phyloP scores from a whole-genome alignment of 2,888 invertebrate genomes.

The Cylloceria caligata region DNA sequence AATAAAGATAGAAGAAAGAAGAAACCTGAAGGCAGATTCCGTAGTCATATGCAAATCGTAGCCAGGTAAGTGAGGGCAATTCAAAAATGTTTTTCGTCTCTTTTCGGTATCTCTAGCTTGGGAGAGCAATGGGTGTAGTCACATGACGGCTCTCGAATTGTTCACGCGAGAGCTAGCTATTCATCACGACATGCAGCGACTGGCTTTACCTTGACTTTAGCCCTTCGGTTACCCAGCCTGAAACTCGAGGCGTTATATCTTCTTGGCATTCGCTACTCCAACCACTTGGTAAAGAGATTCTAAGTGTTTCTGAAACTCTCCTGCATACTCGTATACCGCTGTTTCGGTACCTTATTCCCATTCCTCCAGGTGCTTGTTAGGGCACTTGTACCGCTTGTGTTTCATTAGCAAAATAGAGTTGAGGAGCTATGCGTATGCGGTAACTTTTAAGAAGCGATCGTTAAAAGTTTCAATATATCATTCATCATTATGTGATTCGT shows the following conservation, averaged over 20 bases:
- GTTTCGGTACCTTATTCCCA: neutral
- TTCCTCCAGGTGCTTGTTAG: constrained; percentile 3
- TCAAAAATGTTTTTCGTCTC: constrained; percentile 23
- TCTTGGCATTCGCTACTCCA: too few relatives aligned
- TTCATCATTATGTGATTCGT: too few relatives aligned
- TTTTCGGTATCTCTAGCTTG: neutral
- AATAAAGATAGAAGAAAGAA: neutral
- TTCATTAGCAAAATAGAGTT: neutral
- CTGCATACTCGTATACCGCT: neutral
- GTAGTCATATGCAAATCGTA: constrained; percentile 30
- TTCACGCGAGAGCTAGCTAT: constrained; percentile 33
- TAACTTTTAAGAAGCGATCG: neutral
- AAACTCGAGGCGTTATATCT: neutral
- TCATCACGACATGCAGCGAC: constrained; percentile 29
- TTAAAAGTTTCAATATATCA: neutral
- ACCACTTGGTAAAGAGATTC: constrained; percentile 1
- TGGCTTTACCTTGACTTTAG: constrained; percentile 21
- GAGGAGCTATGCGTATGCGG: neutral
- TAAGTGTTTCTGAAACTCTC: constrained; percentile 1
- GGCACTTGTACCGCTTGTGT: neutral
- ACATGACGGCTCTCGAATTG: constrained; percentile 11
- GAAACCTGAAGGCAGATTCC: neutral
- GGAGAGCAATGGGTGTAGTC: neutral
- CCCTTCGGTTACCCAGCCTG: neutral
- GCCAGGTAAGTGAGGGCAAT: constrained; percentile 10